phyloP scores from a whole-genome alignment of 2,113 vertebrate species.

The Sisor rabdophorus region DNA sequence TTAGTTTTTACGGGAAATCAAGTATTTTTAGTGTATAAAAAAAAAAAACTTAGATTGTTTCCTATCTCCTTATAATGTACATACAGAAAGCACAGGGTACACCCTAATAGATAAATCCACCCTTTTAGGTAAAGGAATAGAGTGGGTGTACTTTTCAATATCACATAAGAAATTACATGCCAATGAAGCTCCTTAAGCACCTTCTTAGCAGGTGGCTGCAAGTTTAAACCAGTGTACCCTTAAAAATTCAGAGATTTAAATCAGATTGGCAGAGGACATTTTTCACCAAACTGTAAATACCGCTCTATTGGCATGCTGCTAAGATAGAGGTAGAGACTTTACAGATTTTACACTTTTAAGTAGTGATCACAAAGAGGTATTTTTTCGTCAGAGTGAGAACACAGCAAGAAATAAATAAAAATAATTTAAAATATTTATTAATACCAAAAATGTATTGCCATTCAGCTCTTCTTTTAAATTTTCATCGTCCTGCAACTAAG shows the following conservation, averaged over 20 bases:
- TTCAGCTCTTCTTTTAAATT: neutral
- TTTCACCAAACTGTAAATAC: conserved; percentile 18
- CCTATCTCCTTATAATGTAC: neutral
- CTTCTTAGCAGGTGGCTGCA: conserved; percentile 24
- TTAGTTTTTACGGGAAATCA: neutral
- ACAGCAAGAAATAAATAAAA: conserved; percentile 3
- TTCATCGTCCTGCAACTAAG: conserved; percentile 8
- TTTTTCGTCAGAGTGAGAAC: conserved; percentile 13
- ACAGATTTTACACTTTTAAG: conserved; percentile 13
- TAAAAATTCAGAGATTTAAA: conserved; percentile 7
- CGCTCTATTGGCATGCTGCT: conserved; percentile 9
- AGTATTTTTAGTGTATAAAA: neutral
- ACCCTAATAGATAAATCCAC: conserved; percentile 33
- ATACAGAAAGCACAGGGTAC: conserved; percentile 6
- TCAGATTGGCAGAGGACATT: conserved; percentile 33
- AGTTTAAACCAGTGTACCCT: conserved; percentile 24
- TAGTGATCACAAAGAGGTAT: conserved; percentile 4
- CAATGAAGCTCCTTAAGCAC: conserved; percentile 10
- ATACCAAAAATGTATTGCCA: neutral
- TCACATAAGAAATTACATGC: conserved; percentile 26
- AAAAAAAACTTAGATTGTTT: conserved; percentile 1
- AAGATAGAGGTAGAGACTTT: neutral
- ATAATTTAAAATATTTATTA: neutral
- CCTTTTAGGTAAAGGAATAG: conserved; percentile 18
- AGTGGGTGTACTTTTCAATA: conserved; percentile 41